Conservation (phyloP, 2,888 invertebrate species). For the Piscicola geometra region DNA sequence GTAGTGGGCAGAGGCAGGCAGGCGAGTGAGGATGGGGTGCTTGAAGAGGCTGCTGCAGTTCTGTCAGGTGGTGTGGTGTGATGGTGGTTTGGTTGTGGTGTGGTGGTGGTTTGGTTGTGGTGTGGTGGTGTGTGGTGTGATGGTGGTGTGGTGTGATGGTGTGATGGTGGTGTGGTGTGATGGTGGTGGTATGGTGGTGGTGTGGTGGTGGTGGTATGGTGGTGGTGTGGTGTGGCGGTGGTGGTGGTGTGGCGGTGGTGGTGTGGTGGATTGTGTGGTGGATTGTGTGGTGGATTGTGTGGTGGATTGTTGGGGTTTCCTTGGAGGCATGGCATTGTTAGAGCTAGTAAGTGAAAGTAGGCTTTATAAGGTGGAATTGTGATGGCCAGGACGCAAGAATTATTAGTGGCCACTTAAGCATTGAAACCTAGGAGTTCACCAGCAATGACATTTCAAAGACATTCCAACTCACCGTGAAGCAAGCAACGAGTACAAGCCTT, state of each 20-base stretch:
- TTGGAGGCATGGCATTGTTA: too few species aligned
- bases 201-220: slow-evolving; percentile 48
- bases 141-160: neutral
- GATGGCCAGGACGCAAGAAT: too few species aligned
- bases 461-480: too few species aligned
- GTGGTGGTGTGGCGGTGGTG: slow-evolving; percentile 35
- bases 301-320: slow-evolving; percentile 62
- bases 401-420: too few species aligned
- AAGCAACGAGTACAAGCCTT: too few species aligned
- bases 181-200: too few species aligned
- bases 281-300: slow-evolving; percentile 73
- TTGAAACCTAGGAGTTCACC: too few species aligned
- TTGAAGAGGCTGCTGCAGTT: neutral
- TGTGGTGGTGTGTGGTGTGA: neutral
- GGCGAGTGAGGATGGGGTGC: neutral
- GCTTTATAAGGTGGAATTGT: too few species aligned
- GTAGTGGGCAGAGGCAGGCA: neutral
- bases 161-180: neutral
- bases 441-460: too few species aligned
- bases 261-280: slow-evolving; percentile 62
- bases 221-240: neutral
- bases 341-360: too few species aligned
- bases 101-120: neutral
- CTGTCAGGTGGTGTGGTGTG: too few species aligned
- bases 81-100: neutral